Conservation (phyloP, 2,113 vertebrate genomes). For the Bostrychus sinensis region DNA sequence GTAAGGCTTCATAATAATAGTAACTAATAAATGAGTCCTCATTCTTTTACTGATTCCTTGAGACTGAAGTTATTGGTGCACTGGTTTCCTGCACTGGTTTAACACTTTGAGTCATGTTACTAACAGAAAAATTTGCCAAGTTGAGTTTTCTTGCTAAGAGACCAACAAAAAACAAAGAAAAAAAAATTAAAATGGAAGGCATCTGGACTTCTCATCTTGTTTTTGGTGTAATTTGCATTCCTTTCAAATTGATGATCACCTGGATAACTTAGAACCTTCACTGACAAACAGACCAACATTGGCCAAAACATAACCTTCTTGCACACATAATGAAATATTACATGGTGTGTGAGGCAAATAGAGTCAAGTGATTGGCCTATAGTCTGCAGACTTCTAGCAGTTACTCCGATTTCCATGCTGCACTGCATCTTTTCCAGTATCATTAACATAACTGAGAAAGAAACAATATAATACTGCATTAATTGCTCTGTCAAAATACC, state of each 20-base stretch:
- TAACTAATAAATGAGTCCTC: too few relatives aligned
- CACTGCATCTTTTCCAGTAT: background rate
- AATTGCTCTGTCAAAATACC: conserved; percentile 21
- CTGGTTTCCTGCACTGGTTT: too few relatives aligned
- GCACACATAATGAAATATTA: background rate
- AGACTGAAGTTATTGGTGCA: too few relatives aligned
- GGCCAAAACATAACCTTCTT: background rate
- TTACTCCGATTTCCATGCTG: background rate
- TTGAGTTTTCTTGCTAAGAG: too few relatives aligned
- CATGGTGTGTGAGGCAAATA: background rate
- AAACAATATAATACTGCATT: conserved; percentile 10
- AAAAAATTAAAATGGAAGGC: background rate
- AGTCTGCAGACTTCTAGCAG: background rate
- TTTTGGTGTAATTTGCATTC: background rate
- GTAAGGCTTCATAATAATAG: too few relatives aligned
- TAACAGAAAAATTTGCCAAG: too few relatives aligned
- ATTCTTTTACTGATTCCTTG: too few relatives aligned
- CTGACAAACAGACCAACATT: background rate
- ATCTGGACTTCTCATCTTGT: too few relatives aligned
- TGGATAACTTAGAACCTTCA: background rate
- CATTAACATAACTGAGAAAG: conserved; percentile 7
- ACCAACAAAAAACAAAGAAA: too few relatives aligned
- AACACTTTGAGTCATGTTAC: too few relatives aligned
- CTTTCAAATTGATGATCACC: background rate
- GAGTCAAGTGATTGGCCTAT: background rate